Evolutionary conservation across 1,140 invertebrate species (phyloP), one percentile per base, ranked within the genome.

Genomic region (Drosophila asahinai): DNA sequence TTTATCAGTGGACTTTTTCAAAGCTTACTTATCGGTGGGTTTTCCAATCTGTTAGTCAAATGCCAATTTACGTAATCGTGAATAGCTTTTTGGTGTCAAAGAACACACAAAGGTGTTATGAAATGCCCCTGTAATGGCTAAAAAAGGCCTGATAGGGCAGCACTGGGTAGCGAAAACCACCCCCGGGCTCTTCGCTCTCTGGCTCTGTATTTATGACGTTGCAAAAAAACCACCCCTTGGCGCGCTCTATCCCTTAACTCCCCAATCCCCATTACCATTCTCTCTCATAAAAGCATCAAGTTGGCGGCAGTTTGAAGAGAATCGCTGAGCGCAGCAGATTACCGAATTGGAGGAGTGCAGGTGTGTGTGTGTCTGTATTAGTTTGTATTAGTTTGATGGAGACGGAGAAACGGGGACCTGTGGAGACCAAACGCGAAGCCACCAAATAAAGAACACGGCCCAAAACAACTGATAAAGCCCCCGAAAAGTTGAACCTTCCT

Each of bases 401-500:
- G 40, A 33, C 25, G 17, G 8, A 19, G 2, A 25, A 36, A 45
- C 58, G 22, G 48, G 45, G 48, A 70, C 63, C 67, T 70, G 67
- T 70, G 48, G 67, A 54, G 40, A 70, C 48, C 63, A 38, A 63
- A 64, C 47, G 12, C 12, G 54, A 70, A 54, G 17, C 38, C 19
- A 19, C 25, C 19, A 36, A 15, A 54, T 33, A 38, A 25, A 63
- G 38, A 9, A 17, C 5, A 27, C 33, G 8, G n/a, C 19, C 19
- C 38, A 27, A 14, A 27, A 25, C 61, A 65, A 43, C 48, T 54
- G 67, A 70, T 67, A 70, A 70, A 38, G 27, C 36, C 30, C 3
- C 40, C 19, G 5, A 48, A 45, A 67, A 54, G 17, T 6, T 66
- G 30, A 19, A 66, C 66, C 36, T 22, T 52, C 6, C 38, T n/a